Conservation (phyloP, 1,140 invertebrate genomes). For the Trinorchestia longiramus region DNA sequence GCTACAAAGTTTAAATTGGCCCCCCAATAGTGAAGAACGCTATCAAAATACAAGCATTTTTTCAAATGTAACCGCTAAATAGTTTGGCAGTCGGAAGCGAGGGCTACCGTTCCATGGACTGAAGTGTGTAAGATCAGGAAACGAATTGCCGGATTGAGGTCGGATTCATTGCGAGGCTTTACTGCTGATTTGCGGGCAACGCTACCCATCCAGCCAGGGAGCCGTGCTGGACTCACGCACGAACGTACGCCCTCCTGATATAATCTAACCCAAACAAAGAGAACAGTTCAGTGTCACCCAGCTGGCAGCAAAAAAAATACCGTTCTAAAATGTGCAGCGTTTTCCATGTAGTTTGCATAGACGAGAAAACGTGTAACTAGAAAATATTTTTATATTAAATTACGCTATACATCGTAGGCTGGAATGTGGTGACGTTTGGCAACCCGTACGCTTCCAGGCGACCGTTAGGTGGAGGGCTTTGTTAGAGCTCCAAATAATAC, state of each 20-base stretch:
- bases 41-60: no score
- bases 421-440: constrained; percentile 42
- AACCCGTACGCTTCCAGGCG: constrained; percentile 21
- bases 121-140: background rate
- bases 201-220: constrained; percentile 18
- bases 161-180: background rate
- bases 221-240: background rate
- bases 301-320: background rate
- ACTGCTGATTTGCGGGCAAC: constrained; percentile 7
- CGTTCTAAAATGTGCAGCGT: background rate
- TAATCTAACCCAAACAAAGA: background rate
- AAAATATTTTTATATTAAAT: background rate
- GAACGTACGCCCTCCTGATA: background rate
- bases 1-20: no score
- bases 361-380: background rate
- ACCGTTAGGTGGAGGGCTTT: constrained; percentile 48
- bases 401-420: background rate
- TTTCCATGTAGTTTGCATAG: background rate
- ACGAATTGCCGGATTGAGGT: background rate
- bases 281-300: background rate
- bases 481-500: constrained; percentile 51
- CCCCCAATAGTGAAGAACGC: no score
- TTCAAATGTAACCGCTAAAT: background rate
- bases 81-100: background rate
- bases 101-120: no score